Evolutionary conservation across 2,113 vertebrate species (phyloP).

Genomic region (Labeo rohita): DNA sequence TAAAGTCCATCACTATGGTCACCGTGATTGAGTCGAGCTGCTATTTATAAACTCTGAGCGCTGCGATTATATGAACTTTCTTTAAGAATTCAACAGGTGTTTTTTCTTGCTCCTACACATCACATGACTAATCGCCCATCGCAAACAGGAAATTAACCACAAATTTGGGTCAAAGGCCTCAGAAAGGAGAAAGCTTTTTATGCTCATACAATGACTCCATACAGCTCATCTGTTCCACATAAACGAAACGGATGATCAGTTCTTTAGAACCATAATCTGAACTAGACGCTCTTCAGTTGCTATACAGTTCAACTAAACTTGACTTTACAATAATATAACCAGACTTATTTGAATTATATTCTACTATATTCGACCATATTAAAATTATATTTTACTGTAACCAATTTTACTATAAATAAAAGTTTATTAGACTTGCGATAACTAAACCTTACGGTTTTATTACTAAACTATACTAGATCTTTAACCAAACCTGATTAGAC

Average conservation of each 20-base stretch:
- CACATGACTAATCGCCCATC: not conserved
- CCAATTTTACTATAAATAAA: not conserved
- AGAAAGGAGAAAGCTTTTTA: not conserved
- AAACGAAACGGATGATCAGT: not conserved
- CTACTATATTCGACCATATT: not conserved
- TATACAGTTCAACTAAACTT: not conserved
- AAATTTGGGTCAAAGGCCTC: not conserved
- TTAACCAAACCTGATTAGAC: not conserved
- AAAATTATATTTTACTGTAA: not conserved
- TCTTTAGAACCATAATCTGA: not conserved
- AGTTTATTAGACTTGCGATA: not conserved
- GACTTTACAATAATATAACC: not conserved
- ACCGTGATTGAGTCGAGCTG: not conserved
- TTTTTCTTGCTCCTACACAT: not conserved
- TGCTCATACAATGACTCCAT: too few relatives aligned
- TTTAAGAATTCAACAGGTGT: not conserved
- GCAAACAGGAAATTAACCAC: conserved; percentile 30
- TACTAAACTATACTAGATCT: not conserved
- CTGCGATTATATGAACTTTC: not conserved
- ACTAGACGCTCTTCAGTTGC: not conserved
- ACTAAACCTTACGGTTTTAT: not conserved
- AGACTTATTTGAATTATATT: not conserved
- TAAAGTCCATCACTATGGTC: not conserved
- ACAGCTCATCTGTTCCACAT: not conserved
- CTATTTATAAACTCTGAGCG: not conserved